Evolutionary conservation across 2,888 invertebrate genomes (phyloP), one percentile per base, ranked within the genome.

Genomic region (Rutpela maculata): DNA sequence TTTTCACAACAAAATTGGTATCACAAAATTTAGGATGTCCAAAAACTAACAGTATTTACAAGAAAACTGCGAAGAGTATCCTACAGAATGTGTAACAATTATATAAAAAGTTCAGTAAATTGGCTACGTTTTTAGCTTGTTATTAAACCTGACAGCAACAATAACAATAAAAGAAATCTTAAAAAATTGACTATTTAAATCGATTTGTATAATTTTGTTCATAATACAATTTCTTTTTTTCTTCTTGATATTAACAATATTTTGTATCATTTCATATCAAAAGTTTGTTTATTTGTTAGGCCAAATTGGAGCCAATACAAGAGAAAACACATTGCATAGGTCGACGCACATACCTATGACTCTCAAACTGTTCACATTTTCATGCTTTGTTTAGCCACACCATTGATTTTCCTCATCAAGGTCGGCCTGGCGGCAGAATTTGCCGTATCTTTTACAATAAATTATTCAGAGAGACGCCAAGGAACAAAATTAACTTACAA

Each of bases 361-460:
- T 56, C 17, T 18, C 69, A 19, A 59, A 59, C 57, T 59, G 35
- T 31, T 59, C 69, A 18, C 59, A 69, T 59, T 69, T 69, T 59
- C 59, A 69, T 69, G 70, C 70, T 70, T 70, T 70, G 70, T 70
- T 70, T 70, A 22, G 70, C 43, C 60, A 70, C 69, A 35, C 35
- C 69, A 69, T 70, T 60, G 60, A 70, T 70, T 70, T 70, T 70
- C 59, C 60, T 11, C 43, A 65, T 65, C 70, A 60, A 60, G 60
- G 70, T 50, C 69, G 69, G 15, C 59, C 59, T 26, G 38, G 57
- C 69, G 18, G 57, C 59, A 59, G 19, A 59, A 59, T 57, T 69
- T 35, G 57, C 43, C 70, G 70, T 76, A 62, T 60, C 66, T 74
- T 77, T 79, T 70, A 77, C 77, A 59, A 74, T 74, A 77, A 77